A percentile compares a stretch with the other conserved stretches of the same genome.
Conservation (phyloP, 2,113 vertebrate species). For the Percina caprodes region DNA sequence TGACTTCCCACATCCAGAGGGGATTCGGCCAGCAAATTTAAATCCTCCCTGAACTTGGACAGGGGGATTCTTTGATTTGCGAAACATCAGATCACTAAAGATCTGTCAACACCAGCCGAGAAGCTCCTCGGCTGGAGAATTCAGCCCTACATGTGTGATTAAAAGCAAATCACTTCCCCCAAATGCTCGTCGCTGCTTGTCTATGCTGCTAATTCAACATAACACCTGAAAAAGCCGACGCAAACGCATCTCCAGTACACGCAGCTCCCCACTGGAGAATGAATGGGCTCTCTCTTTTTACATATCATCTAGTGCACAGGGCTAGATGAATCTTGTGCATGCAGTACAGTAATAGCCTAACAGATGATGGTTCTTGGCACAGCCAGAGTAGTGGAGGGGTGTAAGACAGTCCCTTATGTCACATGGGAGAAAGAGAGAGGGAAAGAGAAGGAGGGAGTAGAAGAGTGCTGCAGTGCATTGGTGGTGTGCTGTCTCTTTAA, state of each 20-base stretch:
- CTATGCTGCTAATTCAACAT: constrained; percentile 26
- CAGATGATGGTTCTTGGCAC: constrained; percentile 81
- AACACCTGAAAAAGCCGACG: constrained; percentile 47
- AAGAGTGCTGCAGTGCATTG: constrained; percentile 73
- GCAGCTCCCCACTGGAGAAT: constrained; percentile 47
- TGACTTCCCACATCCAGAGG: constrained; percentile 45
- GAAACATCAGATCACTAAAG: constrained; percentile 40
- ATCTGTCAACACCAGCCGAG: constrained; percentile 27
- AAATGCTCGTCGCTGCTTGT: constrained; percentile 19
- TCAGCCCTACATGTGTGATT: constrained; percentile 35
- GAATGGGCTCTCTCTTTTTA: constrained; percentile 62
- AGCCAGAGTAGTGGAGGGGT: constrained; percentile 72
- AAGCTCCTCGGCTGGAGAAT: constrained; percentile 24
- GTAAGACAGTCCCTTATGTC: constrained; percentile 82
- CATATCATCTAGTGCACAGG: constrained; percentile 53
- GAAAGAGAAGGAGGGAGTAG: constrained; percentile 53
- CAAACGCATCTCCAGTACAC: constrained; percentile 35
- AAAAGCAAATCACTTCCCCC: constrained; percentile 45
- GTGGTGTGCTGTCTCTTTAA: constrained; percentile 77
- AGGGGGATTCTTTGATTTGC: constrained; percentile 34
- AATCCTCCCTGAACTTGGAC: constrained; percentile 44
- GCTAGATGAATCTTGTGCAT: constrained; percentile 53
- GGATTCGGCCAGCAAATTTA: constrained; percentile 34
- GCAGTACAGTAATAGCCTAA: constrained; percentile 75
- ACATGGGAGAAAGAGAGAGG: constrained; percentile 71